Conservation (phyloP, 2,888 invertebrate species). For the Ochropleura leucogaster region DNA sequence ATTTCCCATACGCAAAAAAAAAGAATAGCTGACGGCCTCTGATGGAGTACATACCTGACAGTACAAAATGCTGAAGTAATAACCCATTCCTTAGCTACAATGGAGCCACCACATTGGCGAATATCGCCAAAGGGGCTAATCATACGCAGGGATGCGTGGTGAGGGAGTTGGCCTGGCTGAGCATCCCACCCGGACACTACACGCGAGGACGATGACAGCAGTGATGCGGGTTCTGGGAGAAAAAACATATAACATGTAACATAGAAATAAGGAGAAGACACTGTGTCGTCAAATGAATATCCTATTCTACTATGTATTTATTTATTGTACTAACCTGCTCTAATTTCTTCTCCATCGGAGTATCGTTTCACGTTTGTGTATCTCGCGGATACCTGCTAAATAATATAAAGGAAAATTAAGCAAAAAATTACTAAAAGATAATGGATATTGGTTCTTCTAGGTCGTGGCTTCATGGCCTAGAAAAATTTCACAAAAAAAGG, state of each 20-base stretch:
- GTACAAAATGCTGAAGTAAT: slow-evolving; percentile 25
- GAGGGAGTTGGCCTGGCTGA: slow-evolving; percentile 12
- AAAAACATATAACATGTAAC: no score
- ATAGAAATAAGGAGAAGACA: no score
- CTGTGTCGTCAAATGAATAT: no score
- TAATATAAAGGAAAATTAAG: no score
- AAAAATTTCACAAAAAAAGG: no score
- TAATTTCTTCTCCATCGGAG: neutral
- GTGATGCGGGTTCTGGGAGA: neutral
- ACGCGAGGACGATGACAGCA: neutral
- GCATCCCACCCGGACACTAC: slow-evolving; percentile 30
- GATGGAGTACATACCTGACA: neutral
- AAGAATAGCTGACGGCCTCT: no score
- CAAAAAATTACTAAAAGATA: neutral
- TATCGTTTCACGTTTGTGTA: slow-evolving; percentile 18
- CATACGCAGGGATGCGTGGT: slow-evolving; percentile 33
- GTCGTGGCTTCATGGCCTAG: no score
- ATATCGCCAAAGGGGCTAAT: neutral
- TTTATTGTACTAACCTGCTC: neutral
- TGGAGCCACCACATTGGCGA: slow-evolving; percentile 28
- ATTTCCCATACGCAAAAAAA: no score
- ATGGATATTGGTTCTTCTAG: no score
- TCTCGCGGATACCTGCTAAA: slow-evolving; percentile 23
- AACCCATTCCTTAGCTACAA: slow-evolving; percentile 35
- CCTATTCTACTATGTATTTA: no score